Evolutionary conservation across 2,113 vertebrate genomes (phyloP).

Genomic region (Tachysurus fulvidraco): DNA sequence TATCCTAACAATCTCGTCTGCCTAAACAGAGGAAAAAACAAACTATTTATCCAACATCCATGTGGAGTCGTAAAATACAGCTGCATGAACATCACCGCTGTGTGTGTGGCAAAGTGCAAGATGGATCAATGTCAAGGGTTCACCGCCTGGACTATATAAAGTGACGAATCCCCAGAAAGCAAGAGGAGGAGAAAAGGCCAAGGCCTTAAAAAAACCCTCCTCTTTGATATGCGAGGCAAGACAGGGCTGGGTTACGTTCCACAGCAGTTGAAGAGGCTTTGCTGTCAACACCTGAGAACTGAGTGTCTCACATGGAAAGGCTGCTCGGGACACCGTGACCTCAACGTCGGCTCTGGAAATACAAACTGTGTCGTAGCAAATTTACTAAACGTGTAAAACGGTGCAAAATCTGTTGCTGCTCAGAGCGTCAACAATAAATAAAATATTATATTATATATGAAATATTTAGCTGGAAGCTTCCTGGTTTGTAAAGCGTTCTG

Average conservation of each 20-base stretch:
- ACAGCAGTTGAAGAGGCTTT: conserved; percentile 23
- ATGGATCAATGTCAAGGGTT: background rate
- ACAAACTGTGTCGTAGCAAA: background rate
- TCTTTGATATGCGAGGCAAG: background rate
- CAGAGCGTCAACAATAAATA: background rate
- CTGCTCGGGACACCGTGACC: background rate
- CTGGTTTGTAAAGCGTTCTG: background rate
- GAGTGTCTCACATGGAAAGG: background rate
- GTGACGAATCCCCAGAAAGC: background rate
- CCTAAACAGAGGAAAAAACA: background rate
- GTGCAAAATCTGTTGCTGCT: background rate
- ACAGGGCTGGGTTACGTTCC: conserved; percentile 16
- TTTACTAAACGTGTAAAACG: background rate
- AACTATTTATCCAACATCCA: background rate
- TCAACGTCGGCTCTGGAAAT: background rate
- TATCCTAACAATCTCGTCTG: background rate
- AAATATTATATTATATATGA: too few species aligned
- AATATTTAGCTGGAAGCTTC: background rate
- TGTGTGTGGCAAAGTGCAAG: background rate
- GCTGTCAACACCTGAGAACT: conserved; percentile 20
- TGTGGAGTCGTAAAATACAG: background rate
- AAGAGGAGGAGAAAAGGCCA: conserved; percentile 26
- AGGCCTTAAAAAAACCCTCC: background rate
- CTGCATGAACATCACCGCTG: background rate
- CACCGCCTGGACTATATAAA: conserved; percentile 9